Percentiles rank a stretch among this genome's conserved stretches.
Conservation (phyloP, 1,140 invertebrate genomes). For the Pseudoatta argentina region DNA sequence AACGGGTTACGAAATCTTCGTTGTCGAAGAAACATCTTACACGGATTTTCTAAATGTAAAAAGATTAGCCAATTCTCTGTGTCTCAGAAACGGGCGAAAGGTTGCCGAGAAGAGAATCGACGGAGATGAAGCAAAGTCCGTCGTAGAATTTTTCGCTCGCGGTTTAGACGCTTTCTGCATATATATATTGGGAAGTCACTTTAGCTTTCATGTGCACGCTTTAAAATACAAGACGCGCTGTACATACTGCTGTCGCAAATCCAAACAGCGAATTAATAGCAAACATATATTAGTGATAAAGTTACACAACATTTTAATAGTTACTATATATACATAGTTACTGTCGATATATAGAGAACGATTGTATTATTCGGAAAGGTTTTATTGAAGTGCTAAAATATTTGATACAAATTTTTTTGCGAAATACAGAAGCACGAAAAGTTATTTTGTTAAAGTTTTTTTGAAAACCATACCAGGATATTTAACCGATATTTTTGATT, state of each 20-base stretch:
- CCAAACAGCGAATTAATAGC: slow-evolving; percentile 2
- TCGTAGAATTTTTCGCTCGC: background rate
- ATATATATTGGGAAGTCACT: background rate
- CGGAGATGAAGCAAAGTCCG: slow-evolving; percentile 7
- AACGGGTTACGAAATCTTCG: background rate
- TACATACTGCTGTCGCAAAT: slow-evolving; percentile 18
- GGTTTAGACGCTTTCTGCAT: background rate
- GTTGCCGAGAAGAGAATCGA: background rate
- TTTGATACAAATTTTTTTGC: slow-evolving; percentile 16
- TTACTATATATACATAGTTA: background rate
- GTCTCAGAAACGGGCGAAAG: background rate
- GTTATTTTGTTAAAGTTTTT: background rate
- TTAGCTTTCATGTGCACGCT: background rate
- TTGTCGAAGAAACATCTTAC: background rate
- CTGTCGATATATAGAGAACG: too few species aligned
- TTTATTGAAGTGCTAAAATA: background rate
- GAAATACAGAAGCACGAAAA: slow-evolving; percentile 18
- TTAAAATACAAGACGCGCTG: background rate
- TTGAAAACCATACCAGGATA: background rate
- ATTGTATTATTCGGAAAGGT: background rate
- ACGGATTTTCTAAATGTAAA: background rate
- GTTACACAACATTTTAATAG: background rate
- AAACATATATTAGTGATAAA: background rate
- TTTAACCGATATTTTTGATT: slow-evolving; percentile 23
- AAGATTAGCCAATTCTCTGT: background rate